Evolutionary conservation across 2,113 vertebrate species (phyloP), one percentile per base, ranked within the genome.

Genomic region (Carassius carassius): DNA sequence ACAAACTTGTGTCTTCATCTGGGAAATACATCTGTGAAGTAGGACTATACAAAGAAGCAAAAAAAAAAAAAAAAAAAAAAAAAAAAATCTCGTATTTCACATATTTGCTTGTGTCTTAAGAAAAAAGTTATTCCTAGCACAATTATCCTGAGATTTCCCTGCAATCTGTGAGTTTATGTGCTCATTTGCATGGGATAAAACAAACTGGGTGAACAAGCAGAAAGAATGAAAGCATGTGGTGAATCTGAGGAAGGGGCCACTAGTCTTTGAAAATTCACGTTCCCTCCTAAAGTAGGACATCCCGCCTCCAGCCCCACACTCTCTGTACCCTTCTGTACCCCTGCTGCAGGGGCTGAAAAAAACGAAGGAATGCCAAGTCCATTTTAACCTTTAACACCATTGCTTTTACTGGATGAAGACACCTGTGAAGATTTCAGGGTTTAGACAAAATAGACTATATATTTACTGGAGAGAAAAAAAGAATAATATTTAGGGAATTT

Each of bases 371-470:
- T 92, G 91, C 92, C 88, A 91, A 91, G 91, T 88, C 90, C 1
- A 89, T 91, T 92, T 89, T 92, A 92, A 92, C 92, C 91, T 92
- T 90, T 74, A 88, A 89, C 91, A 89, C 90, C 91, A 92, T 92
- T 92, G 85, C 90, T 93, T 94, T 93, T 92, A 91, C 92, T 92
- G 90, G 90, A 94, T 84, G 82, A 35, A 91, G 84, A 89, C 91
- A 90, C 79, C 74, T 92, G 91, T 91, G 89, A 63, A 29, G 81
- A 89, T 90, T 91, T 90, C 69, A 81, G 86, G 54, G 81, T 21
- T 70, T 70, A 12, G 32, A 21, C 21, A 5, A 60, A 44, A 60
- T 13, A 58, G 54, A 2, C 2, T 58, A 44, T 13, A 60, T 37
- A 32, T 19, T 37, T 23, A 37, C 54, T 13, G 32, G 12, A 51